phyloP scores from a whole-genome alignment of 1,140 invertebrate genomes.

The Hycleus phaleratus region DNA sequence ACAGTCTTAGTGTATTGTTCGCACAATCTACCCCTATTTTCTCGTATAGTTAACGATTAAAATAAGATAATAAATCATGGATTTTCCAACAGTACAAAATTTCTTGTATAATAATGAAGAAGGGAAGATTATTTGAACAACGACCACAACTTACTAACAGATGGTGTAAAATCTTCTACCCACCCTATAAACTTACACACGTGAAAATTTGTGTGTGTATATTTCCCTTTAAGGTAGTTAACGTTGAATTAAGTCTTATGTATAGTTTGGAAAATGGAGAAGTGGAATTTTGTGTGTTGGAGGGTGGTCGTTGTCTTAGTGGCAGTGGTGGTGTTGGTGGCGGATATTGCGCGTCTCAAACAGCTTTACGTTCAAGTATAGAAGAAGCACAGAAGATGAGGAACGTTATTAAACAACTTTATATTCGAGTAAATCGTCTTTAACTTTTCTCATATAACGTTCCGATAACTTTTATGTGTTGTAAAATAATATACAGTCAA shows the following conservation, averaged over 20 bases:
- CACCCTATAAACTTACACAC: background rate
- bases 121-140: conserved; percentile 12
- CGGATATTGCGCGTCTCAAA: conserved; percentile 12
- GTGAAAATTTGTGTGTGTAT: background rate
- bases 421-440: conserved; percentile 15
- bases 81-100: background rate
- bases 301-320: background rate
- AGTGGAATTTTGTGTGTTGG: background rate
- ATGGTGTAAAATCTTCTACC: conserved; percentile 11
- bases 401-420: conserved; percentile 20
- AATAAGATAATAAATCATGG: background rate
- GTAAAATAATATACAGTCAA: too few species aligned
- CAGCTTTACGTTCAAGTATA: conserved; percentile 5
- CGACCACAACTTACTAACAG: conserved; percentile 5
- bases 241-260: conserved; percentile 12
- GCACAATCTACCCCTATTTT: too few species aligned
- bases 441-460: conserved; percentile 13
- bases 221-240: conserved; percentile 10
- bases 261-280: background rate
- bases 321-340: background rate
- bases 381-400: background rate
- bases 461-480: background rate
- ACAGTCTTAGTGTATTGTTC: too few species aligned
- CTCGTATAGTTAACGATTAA: background rate
- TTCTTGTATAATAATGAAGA: conserved; percentile 5